Conservation (phyloP, 1,140 invertebrate species). For the Rhopalosiphum padi region DNA sequence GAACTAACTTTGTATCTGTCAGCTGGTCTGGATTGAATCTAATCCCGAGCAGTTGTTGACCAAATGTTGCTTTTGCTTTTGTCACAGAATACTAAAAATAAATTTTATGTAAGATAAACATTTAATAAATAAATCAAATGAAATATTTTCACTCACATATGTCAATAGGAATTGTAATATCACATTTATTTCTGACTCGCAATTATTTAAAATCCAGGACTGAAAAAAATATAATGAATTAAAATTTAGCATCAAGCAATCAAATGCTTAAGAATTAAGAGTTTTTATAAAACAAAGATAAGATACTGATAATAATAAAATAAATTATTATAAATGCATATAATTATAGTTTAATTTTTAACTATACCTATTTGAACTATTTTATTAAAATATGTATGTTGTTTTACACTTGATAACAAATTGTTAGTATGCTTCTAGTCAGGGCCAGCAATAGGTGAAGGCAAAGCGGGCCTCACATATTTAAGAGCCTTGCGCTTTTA, state of each 20-base stretch:
- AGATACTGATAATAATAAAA: too few relatives aligned
- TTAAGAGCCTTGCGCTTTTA: too few relatives aligned
- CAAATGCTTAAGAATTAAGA: background rate
- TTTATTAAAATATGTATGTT: background rate
- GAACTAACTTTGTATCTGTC: constrained; percentile 46
- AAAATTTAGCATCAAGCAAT: background rate
- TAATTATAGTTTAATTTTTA: background rate
- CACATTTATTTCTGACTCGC: constrained; percentile 69
- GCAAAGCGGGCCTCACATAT: too few relatives aligned
- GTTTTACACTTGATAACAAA: background rate
- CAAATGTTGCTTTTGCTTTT: constrained; percentile 68
- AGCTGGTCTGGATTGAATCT: constrained; percentile 66
- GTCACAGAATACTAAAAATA: constrained; percentile 66
- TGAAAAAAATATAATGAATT: constrained; percentile 63
- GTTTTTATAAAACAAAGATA: background rate
- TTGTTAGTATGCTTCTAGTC: background rate
- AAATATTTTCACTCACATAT: constrained; percentile 59
- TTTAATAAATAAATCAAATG: background rate
- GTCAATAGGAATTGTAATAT: constrained; percentile 68
- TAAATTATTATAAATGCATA: background rate
- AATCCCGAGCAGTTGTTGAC: constrained; percentile 70
- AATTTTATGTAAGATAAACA: constrained; percentile 19
- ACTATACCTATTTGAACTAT: background rate
- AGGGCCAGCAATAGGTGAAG: too few relatives aligned
- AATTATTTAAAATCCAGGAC: constrained; percentile 67